phyloP scores from a whole-genome alignment of 1,140 invertebrate species.

The Aphaenogaster ashmeadi region DNA sequence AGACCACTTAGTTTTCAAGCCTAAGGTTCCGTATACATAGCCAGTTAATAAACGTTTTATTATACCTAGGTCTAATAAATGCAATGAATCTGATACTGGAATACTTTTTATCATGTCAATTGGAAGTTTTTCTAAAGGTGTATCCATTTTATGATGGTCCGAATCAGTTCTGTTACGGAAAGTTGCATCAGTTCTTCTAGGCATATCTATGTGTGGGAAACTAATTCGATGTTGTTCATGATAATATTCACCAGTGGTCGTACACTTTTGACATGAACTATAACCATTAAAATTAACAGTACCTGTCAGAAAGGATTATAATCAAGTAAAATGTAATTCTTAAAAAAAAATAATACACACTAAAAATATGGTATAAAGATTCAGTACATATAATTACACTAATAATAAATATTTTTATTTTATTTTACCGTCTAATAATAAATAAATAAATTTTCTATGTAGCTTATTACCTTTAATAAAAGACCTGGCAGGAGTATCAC shows the following conservation, averaged over 20 bases:
- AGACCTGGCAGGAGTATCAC: conserved; percentile 18
- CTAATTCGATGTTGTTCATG: conserved; percentile 32
- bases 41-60: conserved; percentile 43
- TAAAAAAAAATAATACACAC: neutral
- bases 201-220: conserved; percentile 37
- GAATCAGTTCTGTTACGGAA: conserved; percentile 28
- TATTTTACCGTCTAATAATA: conserved; percentile 26
- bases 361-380: conserved; percentile 22
- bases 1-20: conserved; percentile 32
- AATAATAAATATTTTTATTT: conserved; percentile 14
- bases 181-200: conserved; percentile 37
- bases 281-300: conserved; percentile 42
- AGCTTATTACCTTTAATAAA: conserved; percentile 40
- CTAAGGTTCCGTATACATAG: neutral
- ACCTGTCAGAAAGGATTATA: conserved; percentile 22
- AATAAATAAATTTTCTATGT: conserved; percentile 2
- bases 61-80: conserved; percentile 34
- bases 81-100: conserved; percentile 17
- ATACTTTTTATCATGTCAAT: conserved; percentile 35
- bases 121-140: conserved; percentile 31
- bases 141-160: conserved; percentile 27
- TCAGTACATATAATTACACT: neutral
- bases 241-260: conserved; percentile 23
- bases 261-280: conserved; percentile 30
- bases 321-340: neutral